Percentiles rank a stretch among this genome's conserved stretches.
Conservation (phyloP, 2,797 vertebrate genomes). For the Sarcophilus harrisii region DNA sequence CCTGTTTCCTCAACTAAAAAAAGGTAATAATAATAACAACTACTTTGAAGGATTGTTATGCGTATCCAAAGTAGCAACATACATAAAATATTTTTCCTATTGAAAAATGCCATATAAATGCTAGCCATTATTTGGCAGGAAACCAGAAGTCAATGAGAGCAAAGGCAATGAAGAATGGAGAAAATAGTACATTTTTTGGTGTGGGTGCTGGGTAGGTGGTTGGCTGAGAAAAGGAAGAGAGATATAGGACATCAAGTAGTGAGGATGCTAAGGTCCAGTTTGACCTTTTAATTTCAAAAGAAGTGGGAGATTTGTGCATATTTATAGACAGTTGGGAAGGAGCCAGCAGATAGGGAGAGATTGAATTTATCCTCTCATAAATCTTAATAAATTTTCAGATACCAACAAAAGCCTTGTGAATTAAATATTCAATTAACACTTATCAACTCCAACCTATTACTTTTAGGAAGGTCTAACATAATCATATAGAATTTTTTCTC, state of each 20-base stretch:
- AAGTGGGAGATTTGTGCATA: not conserved
- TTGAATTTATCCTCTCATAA: not conserved
- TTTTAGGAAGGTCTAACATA: not conserved
- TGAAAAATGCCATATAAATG: not conserved
- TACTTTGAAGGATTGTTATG: not conserved
- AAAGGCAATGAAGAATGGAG: not conserved
- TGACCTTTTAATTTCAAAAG: not conserved
- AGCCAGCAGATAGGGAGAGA: not conserved
- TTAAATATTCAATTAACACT: not conserved
- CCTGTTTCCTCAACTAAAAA: not conserved
- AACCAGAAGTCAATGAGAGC: not conserved
- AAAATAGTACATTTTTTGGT: not conserved
- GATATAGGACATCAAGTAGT: not conserved
- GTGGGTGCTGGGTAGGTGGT: not conserved
- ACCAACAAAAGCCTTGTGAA: not conserved
- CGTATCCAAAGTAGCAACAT: not conserved
- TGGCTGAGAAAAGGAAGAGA: not conserved
- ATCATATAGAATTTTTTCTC: not conserved
- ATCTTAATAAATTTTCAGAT: not conserved
- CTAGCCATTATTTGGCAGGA: not conserved
- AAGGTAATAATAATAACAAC: not conserved
- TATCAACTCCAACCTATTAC: not conserved
- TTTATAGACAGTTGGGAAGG: not conserved
- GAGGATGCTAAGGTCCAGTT: not conserved
- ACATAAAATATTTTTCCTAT: not conserved